A percentile compares a stretch with the other conserved stretches of the same genome.
Evolutionary conservation across 2,113 vertebrate species (phyloP).

Genomic region (Puffinus mauretanicus): DNA sequence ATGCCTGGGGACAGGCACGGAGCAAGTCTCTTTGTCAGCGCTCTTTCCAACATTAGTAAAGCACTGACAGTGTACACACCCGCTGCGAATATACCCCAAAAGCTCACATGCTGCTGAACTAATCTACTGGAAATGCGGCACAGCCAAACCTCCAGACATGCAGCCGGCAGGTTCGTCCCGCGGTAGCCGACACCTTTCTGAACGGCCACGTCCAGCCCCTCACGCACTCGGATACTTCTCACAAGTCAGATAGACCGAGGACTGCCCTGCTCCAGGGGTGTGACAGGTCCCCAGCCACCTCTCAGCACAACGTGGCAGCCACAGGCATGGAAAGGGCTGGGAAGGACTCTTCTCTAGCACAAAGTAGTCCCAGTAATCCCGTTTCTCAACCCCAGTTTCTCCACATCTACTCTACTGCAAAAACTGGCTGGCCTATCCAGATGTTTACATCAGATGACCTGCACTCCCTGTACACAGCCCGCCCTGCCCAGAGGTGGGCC

Average conservation of each 20-base stretch:
- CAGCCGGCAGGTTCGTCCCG: accelerated
- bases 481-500: background rate
- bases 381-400: background rate
- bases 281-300: background rate
- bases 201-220: background rate
- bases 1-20: background rate
- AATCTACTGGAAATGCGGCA: accelerated
- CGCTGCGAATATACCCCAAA: accelerated
- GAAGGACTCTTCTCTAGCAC: background rate
- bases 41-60: background rate
- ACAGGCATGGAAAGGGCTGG: background rate
- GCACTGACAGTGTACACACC: background rate
- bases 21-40: background rate
- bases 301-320: accelerated
- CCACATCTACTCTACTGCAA: background rate
- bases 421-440: background rate
- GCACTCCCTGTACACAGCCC: accelerated
- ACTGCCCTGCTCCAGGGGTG: background rate
- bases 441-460: background rate
- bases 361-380: background rate
- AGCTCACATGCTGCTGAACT: background rate
- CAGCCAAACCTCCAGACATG: background rate
- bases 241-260: background rate
- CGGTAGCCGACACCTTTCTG: background rate
- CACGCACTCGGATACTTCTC: accelerated